Percentiles rank a stretch among this genome's conserved stretches.
Evolutionary conservation across 2,113 vertebrate genomes (phyloP).

Genomic region (Saccopteryx bilineata): DNA sequence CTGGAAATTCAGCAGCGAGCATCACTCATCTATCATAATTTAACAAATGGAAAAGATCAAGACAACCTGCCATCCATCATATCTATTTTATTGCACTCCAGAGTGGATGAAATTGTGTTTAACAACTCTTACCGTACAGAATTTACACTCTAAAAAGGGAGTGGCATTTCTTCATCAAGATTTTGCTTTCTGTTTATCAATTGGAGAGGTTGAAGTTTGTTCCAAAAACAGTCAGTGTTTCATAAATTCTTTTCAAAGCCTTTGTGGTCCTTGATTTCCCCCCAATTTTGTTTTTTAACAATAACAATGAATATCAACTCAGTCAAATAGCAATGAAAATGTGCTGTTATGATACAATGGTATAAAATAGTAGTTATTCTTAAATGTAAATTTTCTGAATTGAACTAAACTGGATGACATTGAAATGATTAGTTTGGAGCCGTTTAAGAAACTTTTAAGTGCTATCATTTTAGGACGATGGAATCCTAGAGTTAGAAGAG

Average conservation of each 20-base stretch:
- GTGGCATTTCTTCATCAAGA: slow-evolving; percentile 70
- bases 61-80: slow-evolving; percentile 91
- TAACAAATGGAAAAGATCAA: slow-evolving; percentile 89
- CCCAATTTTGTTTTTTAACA: slow-evolving; percentile 29
- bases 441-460: not conserved
- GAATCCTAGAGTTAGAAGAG: not conserved
- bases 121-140: slow-evolving; percentile 85
- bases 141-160: slow-evolving; percentile 80
- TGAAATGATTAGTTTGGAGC: not conserved
- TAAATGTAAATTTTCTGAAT: not conserved
- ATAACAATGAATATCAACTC: not conserved
- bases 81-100: slow-evolving; percentile 88
- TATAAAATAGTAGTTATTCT: not conserved
- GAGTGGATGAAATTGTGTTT: slow-evolving; percentile 90
- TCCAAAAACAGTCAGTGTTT: slow-evolving; percentile 75
- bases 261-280: not conserved
- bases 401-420: not conserved
- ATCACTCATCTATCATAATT: slow-evolving; percentile 93
- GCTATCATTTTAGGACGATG: not conserved
- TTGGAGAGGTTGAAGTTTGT: slow-evolving; percentile 82
- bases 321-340: not conserved
- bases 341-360: not conserved
- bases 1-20: slow-evolving; percentile 86
- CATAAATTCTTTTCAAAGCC: slow-evolving; percentile 72
- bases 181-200: slow-evolving; percentile 74